Evolutionary conservation across 2,797 vertebrate species (phyloP).

Genomic region (Peromyscus melanophrys): DNA sequence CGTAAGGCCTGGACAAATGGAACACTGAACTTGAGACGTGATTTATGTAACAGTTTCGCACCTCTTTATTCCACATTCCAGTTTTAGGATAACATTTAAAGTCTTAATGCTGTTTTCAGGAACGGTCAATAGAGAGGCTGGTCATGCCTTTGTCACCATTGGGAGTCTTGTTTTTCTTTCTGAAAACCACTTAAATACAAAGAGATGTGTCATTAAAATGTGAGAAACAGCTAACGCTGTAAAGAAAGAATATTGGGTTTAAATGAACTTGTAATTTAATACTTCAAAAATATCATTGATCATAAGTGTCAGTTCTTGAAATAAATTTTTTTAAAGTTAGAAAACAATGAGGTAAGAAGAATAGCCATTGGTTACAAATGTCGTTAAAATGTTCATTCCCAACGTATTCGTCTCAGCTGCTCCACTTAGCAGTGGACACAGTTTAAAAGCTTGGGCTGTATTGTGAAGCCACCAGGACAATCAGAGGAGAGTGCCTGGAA

Average conservation of each 20-base stretch:
- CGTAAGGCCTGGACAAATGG: neutral
- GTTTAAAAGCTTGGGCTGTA: neutral
- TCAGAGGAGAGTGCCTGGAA: neutral
- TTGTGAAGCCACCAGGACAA: neutral
- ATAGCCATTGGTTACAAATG: neutral
- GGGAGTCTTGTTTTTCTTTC: conserved; percentile 57
- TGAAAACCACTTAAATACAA: conserved; percentile 51
- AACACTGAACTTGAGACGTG: neutral
- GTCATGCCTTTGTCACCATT: neutral
- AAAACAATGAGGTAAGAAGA: neutral
- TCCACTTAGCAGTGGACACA: neutral
- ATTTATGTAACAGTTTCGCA: neutral
- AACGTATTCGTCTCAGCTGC: neutral
- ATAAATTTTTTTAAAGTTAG: conserved; percentile 26
- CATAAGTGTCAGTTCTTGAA: neutral
- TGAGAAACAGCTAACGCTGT: conserved; percentile 8
- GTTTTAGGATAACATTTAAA: conserved; percentile 58
- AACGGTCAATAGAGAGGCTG: conserved; percentile 32
- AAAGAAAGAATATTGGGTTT: conserved; percentile 17
- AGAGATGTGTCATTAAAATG: conserved; percentile 28
- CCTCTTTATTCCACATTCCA: conserved; percentile 67
- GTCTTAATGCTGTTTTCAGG: conserved; percentile 50
- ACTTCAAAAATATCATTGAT: neutral
- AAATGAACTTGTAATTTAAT: conserved; percentile 31
- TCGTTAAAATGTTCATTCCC: neutral